These are phyloP conservation scores for Rapana venosa DNA, from an alignment of 2,888 invertebrate species.

Conservation along the genomic window DNA sequence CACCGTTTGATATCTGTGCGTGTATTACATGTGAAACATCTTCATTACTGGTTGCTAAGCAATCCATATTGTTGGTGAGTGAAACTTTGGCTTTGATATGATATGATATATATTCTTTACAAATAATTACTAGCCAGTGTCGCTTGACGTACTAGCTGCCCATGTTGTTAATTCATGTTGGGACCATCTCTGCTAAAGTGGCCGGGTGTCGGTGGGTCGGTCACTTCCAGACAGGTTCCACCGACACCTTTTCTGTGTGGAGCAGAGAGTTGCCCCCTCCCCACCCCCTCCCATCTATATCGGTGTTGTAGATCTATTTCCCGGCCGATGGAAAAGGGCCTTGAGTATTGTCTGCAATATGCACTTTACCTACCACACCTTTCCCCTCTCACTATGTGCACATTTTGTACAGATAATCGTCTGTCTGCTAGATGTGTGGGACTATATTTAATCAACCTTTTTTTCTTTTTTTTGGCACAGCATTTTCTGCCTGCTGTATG, in stretches of 20 bases:
- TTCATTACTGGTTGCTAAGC: neutral
- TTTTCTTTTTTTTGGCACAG: neutral
- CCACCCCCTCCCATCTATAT: neutral
- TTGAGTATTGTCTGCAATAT: constrained; percentile 33
- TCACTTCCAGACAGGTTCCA: neutral
- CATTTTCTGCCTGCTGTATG: neutral
- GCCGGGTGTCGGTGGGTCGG: neutral
- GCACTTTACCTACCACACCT: neutral
- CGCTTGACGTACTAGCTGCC: neutral
- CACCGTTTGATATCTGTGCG: neutral
- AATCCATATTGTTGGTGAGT: neutral
- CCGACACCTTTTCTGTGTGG: neutral
- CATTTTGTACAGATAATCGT: constrained; percentile 12
- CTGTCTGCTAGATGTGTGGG: constrained; percentile 16
- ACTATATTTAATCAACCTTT: neutral
- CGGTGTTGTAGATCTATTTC: neutral
- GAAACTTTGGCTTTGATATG: neutral
- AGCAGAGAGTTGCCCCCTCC: neutral
- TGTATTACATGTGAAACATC: neutral
- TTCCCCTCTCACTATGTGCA: neutral
- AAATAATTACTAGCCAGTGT: neutral
- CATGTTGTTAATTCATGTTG: neutral
- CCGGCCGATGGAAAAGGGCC: neutral
- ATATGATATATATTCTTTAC: constrained; percentile 4
- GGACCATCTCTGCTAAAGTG: neutral